Conservation (phyloP, 2,113 vertebrate genomes). For the Cottus gobio region DNA sequence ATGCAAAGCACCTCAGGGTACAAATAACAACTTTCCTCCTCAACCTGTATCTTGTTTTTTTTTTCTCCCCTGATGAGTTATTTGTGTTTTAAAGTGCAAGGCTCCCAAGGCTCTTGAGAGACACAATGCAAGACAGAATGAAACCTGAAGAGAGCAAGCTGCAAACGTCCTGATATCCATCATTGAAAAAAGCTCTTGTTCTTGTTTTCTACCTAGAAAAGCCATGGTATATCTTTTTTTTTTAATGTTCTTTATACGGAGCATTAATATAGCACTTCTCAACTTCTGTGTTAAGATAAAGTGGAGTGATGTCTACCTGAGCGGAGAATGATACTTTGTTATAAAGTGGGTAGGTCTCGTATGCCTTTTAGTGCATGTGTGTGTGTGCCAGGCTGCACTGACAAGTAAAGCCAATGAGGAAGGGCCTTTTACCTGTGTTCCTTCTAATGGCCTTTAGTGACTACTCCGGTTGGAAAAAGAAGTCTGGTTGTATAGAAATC, state of each 20-base stretch:
- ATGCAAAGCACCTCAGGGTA: background rate
- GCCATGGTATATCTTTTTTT: background rate
- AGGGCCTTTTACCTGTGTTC: too few species aligned
- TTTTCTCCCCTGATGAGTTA: background rate
- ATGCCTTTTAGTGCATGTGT: too few species aligned
- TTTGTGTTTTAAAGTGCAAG: background rate
- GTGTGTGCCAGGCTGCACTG: too few species aligned
- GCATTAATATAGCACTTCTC: background rate
- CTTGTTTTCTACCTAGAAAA: background rate
- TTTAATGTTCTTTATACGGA: background rate
- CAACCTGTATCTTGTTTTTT: background rate
- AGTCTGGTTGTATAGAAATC: background rate
- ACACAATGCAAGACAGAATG: background rate
- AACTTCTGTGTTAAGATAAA: too few species aligned
- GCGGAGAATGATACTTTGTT: background rate
- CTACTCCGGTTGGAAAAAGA: too few species aligned
- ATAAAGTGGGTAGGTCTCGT: too few species aligned
- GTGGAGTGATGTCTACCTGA: background rate
- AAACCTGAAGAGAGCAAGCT: background rate
- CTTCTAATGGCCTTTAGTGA: too few species aligned
- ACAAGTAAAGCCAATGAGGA: too few species aligned
- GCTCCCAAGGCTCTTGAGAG: background rate
- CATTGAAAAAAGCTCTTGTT: background rate
- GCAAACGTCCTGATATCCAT: background rate
- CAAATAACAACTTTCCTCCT: background rate